These are phyloP conservation scores for Drosophila melanogaster DNA, from an alignment of 1,140 invertebrate species.

Conservation along the genomic window DNA sequence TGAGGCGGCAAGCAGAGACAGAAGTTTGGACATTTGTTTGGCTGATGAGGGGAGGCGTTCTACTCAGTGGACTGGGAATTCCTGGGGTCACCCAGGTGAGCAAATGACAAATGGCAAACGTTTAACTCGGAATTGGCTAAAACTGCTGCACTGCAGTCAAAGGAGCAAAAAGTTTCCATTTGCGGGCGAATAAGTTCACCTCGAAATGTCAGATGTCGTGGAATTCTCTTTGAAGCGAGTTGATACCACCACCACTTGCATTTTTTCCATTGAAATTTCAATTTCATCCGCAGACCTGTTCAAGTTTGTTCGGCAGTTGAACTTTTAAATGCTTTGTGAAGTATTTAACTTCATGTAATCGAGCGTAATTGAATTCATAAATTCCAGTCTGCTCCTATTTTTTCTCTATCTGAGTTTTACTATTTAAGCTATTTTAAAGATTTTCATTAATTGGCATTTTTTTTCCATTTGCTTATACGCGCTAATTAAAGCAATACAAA, in stretches of 20 bases:
- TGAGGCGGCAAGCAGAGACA: constrained; percentile 4
- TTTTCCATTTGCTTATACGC: too few species aligned
- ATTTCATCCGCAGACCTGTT: constrained; percentile 18
- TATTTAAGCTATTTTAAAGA: too few species aligned
- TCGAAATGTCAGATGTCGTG: constrained; percentile 49
- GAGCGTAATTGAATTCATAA: too few species aligned
- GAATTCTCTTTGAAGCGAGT: constrained; percentile 41
- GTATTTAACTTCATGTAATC: neutral
- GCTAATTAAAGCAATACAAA: neutral
- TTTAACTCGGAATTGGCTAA: constrained; percentile 66
- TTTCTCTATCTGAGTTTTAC: too few species aligned
- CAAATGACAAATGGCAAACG: constrained; percentile 69
- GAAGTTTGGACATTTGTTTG: constrained; percentile 75
- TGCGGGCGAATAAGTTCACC: constrained; percentile 40
- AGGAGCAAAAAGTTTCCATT: constrained; percentile 53
- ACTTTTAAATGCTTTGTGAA: neutral
- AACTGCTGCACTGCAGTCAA: constrained; percentile 53
- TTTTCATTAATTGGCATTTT: too few species aligned
- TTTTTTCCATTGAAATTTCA: constrained; percentile 35
- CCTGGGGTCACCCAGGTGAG: constrained; percentile 55
- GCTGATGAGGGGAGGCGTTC: constrained; percentile 25
- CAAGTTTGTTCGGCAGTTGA: constrained; percentile 12
- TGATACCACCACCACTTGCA: constrained; percentile 11
- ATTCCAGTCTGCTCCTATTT: too few species aligned
- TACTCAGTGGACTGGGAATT: constrained; percentile 12